Base-by-base conservation (phyloP, 2,113 vertebrate genomes). In the Tupaia tana region DNA sequence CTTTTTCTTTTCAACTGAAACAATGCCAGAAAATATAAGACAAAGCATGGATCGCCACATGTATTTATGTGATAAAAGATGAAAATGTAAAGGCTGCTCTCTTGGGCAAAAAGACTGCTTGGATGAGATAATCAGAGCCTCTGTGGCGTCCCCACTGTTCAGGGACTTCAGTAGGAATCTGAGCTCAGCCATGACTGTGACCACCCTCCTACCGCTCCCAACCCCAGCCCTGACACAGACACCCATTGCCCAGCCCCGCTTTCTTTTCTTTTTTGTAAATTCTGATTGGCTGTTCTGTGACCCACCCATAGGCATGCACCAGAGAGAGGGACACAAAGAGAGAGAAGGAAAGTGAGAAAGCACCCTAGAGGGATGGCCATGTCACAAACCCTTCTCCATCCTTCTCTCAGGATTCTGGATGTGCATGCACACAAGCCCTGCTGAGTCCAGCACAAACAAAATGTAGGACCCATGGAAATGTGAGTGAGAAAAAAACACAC, bases 161-260 rank as follows among this genome's bases (percentile, higher is more conserved):
- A 43, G 27, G 5, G 56, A 56, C 24, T 25, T 59, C 24, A 25
- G 15, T 16, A 52, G 61, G 59, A 82, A 67, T 7, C 24, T 16
- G 75, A 52, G 10, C 0, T 61, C 56, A 10, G 0, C 9, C 4
- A 64, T 6, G 18, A 81, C 2, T 13, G 31, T 11, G 25, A 29
- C 1, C 58, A 29, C 10, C 22, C 34, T 80, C 19, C 63, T 75
- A 6, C 25, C 66, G 20, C 10, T 34, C 14, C 9, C 13, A 15
- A 7, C 6, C 25, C 10, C 34, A 54, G 6, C 8, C 22, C 25
- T 43, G 66, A 63, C 18, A 61, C 10, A 59, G 29, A 16, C 27
- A 77, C 0, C 0, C 2, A 27, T 3, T 4, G 58, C n/a, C 20
- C 52, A 56, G 43, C 6, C 13, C 3, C 6, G 1, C 18, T 54